These are phyloP conservation scores for Phaetusa simplex DNA, from an alignment of 2,113 vertebrate genomes.

Conservation along the genomic window DNA sequence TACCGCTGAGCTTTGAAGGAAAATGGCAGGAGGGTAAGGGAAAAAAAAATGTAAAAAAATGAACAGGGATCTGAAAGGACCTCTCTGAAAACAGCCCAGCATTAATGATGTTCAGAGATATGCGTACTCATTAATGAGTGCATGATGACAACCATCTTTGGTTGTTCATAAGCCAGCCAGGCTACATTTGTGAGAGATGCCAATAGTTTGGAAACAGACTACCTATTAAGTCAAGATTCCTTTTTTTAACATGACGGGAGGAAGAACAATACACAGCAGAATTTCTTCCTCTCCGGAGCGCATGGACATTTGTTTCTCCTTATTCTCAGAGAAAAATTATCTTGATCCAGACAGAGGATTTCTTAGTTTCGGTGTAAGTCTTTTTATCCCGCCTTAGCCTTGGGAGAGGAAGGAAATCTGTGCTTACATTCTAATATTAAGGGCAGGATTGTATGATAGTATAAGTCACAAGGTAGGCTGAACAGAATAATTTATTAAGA, in stretches of 20 bases:
- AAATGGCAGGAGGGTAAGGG: background rate
- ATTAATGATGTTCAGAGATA: conserved; percentile 44
- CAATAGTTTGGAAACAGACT: conserved; percentile 52
- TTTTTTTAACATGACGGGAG: background rate
- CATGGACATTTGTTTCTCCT: background rate
- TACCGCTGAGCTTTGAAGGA: background rate
- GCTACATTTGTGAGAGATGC: conserved; percentile 35
- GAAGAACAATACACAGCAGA: conserved; percentile 20
- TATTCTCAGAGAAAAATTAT: background rate
- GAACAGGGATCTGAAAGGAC: background rate
- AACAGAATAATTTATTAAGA: conserved; percentile 34
- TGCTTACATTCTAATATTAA: conserved; percentile 23
- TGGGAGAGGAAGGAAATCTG: conserved; percentile 41
- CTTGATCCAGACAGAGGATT: conserved; percentile 3
- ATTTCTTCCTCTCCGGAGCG: background rate
- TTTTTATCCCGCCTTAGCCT: background rate
- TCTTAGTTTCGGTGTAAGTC: background rate
- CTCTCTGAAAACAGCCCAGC: conserved; percentile 24
- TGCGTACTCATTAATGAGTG: conserved; percentile 52
- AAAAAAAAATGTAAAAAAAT: background rate
- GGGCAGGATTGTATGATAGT: background rate
- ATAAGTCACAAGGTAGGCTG: background rate
- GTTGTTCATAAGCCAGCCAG: conserved; percentile 29
- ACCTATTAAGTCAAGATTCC: conserved; percentile 18
- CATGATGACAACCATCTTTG: conserved; percentile 47